Conservation (phyloP, 2,113 vertebrate genomes). For the Passer montanus region DNA sequence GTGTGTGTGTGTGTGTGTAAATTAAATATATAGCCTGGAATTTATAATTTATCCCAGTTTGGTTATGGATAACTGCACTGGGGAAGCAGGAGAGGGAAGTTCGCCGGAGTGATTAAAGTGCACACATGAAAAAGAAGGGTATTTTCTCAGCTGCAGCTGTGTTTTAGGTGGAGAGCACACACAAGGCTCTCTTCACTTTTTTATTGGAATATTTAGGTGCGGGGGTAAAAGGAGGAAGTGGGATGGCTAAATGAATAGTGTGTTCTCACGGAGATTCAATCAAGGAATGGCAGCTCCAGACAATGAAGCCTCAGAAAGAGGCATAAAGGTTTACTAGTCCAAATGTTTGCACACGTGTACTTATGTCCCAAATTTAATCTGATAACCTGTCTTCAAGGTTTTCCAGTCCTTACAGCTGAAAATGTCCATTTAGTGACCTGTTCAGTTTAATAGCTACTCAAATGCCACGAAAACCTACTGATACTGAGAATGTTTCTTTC, state of each 20-base stretch:
- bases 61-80: conserved; percentile 1
- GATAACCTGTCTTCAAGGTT: conserved; percentile 54
- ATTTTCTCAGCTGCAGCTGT: conserved; percentile 71
- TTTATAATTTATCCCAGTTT: background rate
- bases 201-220: conserved; percentile 63
- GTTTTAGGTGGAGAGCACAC: conserved; percentile 62
- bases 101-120: conserved; percentile 32
- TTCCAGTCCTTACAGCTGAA: conserved; percentile 6
- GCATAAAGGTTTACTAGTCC: conserved; percentile 51
- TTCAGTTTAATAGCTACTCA: background rate
- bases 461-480: background rate
- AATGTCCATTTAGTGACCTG: conserved; percentile 14
- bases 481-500: background rate
- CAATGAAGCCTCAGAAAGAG: conserved; percentile 57
- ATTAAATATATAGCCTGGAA: conserved; percentile 1
- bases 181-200: conserved; percentile 67
- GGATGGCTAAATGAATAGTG: conserved; percentile 58
- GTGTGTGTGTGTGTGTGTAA: background rate
- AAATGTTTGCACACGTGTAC: conserved; percentile 54
- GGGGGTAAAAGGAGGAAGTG: conserved; percentile 51
- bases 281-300: conserved; percentile 49
- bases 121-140: conserved; percentile 61
- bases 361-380: conserved; percentile 37
- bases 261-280: conserved; percentile 48
- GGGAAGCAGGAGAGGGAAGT: conserved; percentile 28